These are phyloP conservation scores for Mus spicilegus DNA, from an alignment of 2,113 vertebrate species.

Conservation along the genomic window DNA sequence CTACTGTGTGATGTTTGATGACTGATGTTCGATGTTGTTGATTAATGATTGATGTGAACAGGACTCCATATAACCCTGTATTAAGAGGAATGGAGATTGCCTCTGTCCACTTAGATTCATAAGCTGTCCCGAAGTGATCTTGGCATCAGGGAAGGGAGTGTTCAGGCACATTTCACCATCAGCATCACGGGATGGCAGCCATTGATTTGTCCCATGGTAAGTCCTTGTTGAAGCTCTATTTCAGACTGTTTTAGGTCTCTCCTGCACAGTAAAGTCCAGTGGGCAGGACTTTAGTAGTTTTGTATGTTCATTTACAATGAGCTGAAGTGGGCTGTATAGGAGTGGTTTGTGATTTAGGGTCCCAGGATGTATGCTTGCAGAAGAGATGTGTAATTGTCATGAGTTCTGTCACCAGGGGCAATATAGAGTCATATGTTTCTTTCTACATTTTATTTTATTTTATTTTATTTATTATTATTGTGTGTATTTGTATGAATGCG, in stretches of 20 bases:
- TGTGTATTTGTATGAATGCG: background rate
- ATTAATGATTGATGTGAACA: background rate
- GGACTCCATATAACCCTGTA: background rate
- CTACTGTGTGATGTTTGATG: background rate
- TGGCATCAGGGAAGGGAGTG: background rate
- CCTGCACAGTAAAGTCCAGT: background rate
- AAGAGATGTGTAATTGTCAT: background rate
- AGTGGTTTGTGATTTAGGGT: background rate
- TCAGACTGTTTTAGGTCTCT: background rate
- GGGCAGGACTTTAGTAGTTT: background rate
- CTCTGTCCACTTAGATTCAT: background rate
- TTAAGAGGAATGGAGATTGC: slow-evolving; percentile 29
- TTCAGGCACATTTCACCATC: background rate
- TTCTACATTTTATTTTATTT: background rate
- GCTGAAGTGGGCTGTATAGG: background rate
- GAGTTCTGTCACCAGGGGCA: background rate
- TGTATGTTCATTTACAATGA: background rate
- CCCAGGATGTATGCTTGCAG: background rate
- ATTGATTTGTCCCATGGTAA: slow-evolving; percentile 49
- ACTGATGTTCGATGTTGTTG: background rate
- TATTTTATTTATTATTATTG: background rate
- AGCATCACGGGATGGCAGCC: slow-evolving; percentile 44
- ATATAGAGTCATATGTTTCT: background rate
- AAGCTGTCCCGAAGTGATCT: background rate
- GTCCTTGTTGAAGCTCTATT: background rate